Evolutionary conservation across 2,888 invertebrate species (phyloP), one percentile per base, ranked within the genome.

Genomic region (Flexamia atlantica): DNA sequence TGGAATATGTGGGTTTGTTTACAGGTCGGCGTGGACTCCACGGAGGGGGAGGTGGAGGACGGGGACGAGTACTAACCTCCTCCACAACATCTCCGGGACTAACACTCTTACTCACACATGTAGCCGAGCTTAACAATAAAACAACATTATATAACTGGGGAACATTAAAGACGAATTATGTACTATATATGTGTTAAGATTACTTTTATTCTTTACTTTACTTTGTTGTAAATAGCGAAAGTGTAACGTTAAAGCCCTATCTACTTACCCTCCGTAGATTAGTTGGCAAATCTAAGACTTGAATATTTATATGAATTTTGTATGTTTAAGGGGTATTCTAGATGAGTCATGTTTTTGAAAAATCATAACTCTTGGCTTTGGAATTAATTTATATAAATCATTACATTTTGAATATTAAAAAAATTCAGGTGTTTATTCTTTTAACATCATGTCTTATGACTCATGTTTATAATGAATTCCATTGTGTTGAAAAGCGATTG

Each of bases 41-140:
- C 94, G 85, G 95, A 96, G 90, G 95, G 94, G 81, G 95, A 95
- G 89, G 95, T 94, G 87, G 95, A 95, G 89, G 95, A 95, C 87
- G 95, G 94, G 87, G 96, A 95, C 89, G 95, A 95, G 91, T 95
- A 94, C 90, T 95, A 94, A 93, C 90, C 81, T 82, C 17, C 57
- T 23, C 32, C 46, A 46, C 46, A 46, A n/a, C 53, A 30, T n/a
- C 36, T 2, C 1, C 23, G 23, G 9, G 14, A 68, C 30, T 68
- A 68, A 68, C 17, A 68, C 36, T 20, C 40, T 74, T 40, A 42
- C 14, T 20, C 2, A n/a, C 25, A 25, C 28, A 2, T 30, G n/a
- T 30, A 36, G 50, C 12, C 57, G 57, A 50, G 28, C 50, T 79
- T 79, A 57, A 57, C n/a, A 36, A 79, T n/a, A 17, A n/a, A n/a